Conservation (phyloP, 2,888 invertebrate species). For the Pachycephus smyrnensis region DNA sequence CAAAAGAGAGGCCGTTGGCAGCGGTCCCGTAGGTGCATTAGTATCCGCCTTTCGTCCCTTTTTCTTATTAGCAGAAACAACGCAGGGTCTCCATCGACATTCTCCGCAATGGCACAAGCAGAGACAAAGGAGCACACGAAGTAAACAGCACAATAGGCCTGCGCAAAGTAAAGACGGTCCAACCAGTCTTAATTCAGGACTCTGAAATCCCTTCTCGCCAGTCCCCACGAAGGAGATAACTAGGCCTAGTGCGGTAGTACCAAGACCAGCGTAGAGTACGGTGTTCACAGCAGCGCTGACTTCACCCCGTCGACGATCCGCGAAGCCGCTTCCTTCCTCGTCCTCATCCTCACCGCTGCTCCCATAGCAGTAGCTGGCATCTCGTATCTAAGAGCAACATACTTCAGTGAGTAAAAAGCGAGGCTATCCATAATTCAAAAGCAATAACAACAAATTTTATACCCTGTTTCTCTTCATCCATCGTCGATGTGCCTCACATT, state of each 20-base stretch:
- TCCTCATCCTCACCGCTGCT: conserved; percentile 75
- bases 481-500: conserved; percentile 76
- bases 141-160: conserved; percentile 84
- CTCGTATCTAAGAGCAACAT: conserved; percentile 76
- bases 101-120: conserved; percentile 82
- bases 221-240: conserved; percentile 92
- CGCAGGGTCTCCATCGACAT: conserved; percentile 70
- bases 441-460: conserved; percentile 49
- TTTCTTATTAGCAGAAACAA: conserved; percentile 23
- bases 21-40: conserved; percentile 33
- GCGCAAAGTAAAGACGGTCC: conserved; percentile 85
- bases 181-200: conserved; percentile 85
- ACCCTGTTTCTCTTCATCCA: conserved; percentile 92
- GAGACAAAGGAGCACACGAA: conserved; percentile 86
- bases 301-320: conserved; percentile 73
- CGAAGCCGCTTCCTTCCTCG: conserved; percentile 66
- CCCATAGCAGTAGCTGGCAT: conserved; percentile 84
- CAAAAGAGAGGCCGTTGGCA: conserved; percentile 48
- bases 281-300: conserved; percentile 87
- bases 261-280: conserved; percentile 87
- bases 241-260: conserved; percentile 84
- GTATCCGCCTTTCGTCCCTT: conserved; percentile 3
- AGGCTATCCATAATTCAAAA: background rate
- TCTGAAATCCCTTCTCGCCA: conserved; percentile 90
- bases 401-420: background rate